A percentile compares a stretch with the other conserved stretches of the same genome.
phyloP scores from a whole-genome alignment of 2,888 invertebrate species.

The Napeogenes sylphis region DNA sequence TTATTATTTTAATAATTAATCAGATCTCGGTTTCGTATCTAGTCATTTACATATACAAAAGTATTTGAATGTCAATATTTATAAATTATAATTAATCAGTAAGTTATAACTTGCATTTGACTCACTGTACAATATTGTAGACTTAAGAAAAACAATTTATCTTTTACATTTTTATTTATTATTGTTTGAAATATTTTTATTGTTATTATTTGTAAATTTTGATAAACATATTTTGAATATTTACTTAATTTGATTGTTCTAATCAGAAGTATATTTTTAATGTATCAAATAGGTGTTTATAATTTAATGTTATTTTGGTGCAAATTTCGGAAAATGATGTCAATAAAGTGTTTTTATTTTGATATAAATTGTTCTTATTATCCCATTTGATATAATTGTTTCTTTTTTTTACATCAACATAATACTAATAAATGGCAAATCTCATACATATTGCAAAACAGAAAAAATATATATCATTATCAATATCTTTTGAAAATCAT shows the following conservation, averaged over 20 bases:
- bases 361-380: constrained; percentile 12
- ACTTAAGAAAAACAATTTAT: too few species aligned
- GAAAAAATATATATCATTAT: too few species aligned
- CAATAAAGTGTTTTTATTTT: constrained; percentile 65
- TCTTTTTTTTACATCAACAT: constrained; percentile 19
- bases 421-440: too few species aligned
- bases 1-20: constrained; percentile 1
- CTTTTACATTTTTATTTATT: too few species aligned
- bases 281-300: constrained; percentile 32
- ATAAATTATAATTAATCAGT: constrained; percentile 3
- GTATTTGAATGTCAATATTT: constrained; percentile 14
- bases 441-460: too few species aligned
- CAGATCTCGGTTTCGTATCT: constrained; percentile 14
- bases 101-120: too few species aligned
- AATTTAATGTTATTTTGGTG: constrained; percentile 36
- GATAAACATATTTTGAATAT: too few species aligned
- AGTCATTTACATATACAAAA: constrained; percentile 17
- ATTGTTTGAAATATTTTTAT: too few species aligned
- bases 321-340: constrained; percentile 44
- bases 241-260: neutral
- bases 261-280: constrained; percentile 23
- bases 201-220: too few species aligned
- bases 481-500: too few species aligned
- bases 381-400: constrained; percentile 49
- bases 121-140: too few species aligned